Conservation (phyloP, 2,888 invertebrate genomes). For the Lasius fuliginosus region DNA sequence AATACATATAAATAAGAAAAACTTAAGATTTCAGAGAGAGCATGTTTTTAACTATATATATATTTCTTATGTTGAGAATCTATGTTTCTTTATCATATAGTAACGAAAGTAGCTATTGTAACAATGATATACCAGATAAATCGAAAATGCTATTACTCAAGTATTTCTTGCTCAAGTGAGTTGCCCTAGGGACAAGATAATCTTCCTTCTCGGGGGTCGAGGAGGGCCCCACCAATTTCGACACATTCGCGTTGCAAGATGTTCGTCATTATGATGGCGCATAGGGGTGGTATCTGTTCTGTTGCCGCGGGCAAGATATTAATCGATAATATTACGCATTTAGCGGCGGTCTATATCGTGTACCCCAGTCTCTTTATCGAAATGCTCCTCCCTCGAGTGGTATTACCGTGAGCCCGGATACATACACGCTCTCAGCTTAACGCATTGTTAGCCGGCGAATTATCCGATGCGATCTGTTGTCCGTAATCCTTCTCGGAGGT, state of each 20-base stretch:
- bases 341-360: slow-evolving; percentile 20
- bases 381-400: slow-evolving; percentile 45
- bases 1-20: background rate
- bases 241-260: slow-evolving; percentile 13
- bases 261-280: slow-evolving; percentile 29
- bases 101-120: background rate
- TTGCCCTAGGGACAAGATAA: background rate
- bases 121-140: background rate
- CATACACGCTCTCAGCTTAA: slow-evolving; percentile 53
- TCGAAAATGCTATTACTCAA: background rate
- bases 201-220: background rate
- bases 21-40: background rate
- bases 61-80: background rate
- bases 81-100: background rate
- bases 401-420: slow-evolving; percentile 46
- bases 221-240: background rate
- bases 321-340: slow-evolving; percentile 52
- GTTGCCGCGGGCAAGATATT: slow-evolving; percentile 48
- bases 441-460: slow-evolving; percentile 59
- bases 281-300: slow-evolving; percentile 36
- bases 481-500: slow-evolving; percentile 61
- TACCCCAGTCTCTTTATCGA: slow-evolving; percentile 49
- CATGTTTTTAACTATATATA: background rate
- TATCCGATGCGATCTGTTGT: slow-evolving; percentile 57
- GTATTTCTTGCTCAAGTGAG: background rate